These are phyloP conservation scores for Mantis religiosa DNA, from an alignment of 2,888 invertebrate species.

Conservation along the genomic window DNA sequence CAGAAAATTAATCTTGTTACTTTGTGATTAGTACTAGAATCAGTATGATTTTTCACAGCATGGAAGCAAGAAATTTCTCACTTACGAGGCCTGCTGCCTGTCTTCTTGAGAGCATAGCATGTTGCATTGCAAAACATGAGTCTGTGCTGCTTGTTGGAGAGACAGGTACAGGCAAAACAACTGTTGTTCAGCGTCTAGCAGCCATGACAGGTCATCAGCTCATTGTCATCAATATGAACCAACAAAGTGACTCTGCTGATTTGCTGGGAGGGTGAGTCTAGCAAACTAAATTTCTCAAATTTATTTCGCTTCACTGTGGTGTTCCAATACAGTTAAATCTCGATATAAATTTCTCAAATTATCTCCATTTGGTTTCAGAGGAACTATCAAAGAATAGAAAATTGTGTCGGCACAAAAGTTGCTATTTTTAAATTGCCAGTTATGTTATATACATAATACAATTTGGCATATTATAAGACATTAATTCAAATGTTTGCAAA, in stretches of 20 bases:
- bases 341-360: no score
- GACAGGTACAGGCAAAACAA: conserved; percentile 98
- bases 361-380: no score
- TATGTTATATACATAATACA: no score
- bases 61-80: conserved; percentile 57
- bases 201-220: conserved; percentile 78
- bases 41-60: neutral
- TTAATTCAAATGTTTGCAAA: neutral
- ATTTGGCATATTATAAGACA: no score
- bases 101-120: conserved; percentile 82
- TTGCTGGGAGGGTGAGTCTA: conserved; percentile 77
- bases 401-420: no score
- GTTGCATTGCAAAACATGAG: conserved; percentile 77
- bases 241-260: conserved; percentile 96
- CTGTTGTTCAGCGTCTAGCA: conserved; percentile 87
- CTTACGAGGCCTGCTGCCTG: conserved; percentile 78
- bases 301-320: no score
- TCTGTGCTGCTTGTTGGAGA: conserved; percentile 94
- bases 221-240: conserved; percentile 96
- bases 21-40: neutral
- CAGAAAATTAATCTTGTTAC: no score
- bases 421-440: no score
- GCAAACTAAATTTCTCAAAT: neutral
- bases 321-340: no score
- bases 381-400: no score